phyloP scores from a whole-genome alignment of 2,888 invertebrate species.

The Calliopum simillimum region DNA sequence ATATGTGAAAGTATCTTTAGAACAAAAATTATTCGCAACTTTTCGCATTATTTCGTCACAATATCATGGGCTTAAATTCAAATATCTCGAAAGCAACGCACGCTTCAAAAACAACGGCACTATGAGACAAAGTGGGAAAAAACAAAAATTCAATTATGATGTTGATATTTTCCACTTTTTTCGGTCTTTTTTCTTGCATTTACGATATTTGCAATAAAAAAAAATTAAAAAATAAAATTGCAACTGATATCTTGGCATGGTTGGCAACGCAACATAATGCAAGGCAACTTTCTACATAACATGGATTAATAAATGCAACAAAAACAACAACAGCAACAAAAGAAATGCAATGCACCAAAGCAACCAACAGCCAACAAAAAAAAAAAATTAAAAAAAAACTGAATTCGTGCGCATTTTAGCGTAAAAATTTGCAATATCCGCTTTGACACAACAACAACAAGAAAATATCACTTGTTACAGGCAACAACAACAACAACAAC shows the following conservation, averaged over 20 bases:
- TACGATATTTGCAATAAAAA: too few relatives aligned
- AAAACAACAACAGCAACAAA: slow-evolving; percentile 15
- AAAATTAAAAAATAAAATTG: too few relatives aligned
- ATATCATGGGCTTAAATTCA: too few relatives aligned
- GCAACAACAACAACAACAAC: slow-evolving; percentile 15
- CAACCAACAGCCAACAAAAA: not conserved
- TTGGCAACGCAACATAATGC: slow-evolving; percentile 6
- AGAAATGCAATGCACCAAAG: not conserved
- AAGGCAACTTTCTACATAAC: slow-evolving; percentile 19
- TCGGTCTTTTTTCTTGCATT: too few relatives aligned
- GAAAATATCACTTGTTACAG: slow-evolving; percentile 1
- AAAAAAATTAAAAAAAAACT: not conserved
- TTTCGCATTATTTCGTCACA: too few relatives aligned
- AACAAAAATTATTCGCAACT: too few relatives aligned
- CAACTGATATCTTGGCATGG: not conserved
- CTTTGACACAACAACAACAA: slow-evolving; percentile 14
- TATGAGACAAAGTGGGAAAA: too few relatives aligned
- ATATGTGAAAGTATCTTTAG: too few relatives aligned
- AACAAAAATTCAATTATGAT: too few relatives aligned
- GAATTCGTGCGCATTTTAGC: slow-evolving; percentile 27
- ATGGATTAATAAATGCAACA: not conserved
- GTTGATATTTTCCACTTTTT: too few relatives aligned
- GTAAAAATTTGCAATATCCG: slow-evolving; percentile 31
- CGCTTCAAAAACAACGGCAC: too few relatives aligned
- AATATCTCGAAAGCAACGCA: too few relatives aligned